Percentiles rank a stretch among this genome's conserved stretches.
Conservation (phyloP, 1,140 invertebrate species). For the Steinernema khuongi region DNA sequence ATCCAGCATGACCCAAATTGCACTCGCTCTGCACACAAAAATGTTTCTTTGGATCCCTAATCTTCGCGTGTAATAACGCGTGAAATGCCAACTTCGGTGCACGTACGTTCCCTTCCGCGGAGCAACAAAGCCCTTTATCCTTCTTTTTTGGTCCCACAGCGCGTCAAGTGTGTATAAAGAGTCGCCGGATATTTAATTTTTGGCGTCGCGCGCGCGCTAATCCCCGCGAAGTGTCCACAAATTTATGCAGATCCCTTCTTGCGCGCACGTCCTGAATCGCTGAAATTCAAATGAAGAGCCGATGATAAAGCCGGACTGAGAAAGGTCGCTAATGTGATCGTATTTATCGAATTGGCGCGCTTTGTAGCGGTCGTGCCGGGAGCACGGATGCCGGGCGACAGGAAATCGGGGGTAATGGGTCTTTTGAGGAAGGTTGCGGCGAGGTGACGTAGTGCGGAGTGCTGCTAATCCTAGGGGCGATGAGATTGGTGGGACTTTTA, state of each 20-base stretch:
- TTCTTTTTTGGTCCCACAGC: neutral
- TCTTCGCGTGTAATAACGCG: too few species aligned
- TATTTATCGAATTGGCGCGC: neutral
- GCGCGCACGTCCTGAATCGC: neutral
- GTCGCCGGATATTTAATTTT: slow-evolving; percentile 12
- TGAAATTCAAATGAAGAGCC: slow-evolving; percentile 11
- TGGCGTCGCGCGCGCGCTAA: slow-evolving; percentile 4
- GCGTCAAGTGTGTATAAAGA: neutral
- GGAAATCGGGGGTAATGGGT: neutral
- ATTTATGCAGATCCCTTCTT: slow-evolving; percentile 7
- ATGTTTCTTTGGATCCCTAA: too few species aligned
- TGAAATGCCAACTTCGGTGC: too few species aligned
- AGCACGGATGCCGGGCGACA: neutral
- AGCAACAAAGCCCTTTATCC: neutral
- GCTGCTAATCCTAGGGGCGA: too few species aligned
- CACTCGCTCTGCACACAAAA: too few species aligned
- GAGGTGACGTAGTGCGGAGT: too few species aligned
- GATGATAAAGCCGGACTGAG: neutral
- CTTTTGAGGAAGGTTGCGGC: too few species aligned
- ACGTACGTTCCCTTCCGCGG: too few species aligned
- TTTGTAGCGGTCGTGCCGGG: neutral
- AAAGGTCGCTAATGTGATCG: neutral
- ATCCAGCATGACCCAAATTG: too few species aligned
- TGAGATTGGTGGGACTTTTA: too few species aligned
- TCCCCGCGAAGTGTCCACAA: neutral